These are phyloP conservation scores for Microcebus lehilahytsara DNA, from an alignment of 2,113 vertebrate species.

Conservation along the genomic window DNA sequence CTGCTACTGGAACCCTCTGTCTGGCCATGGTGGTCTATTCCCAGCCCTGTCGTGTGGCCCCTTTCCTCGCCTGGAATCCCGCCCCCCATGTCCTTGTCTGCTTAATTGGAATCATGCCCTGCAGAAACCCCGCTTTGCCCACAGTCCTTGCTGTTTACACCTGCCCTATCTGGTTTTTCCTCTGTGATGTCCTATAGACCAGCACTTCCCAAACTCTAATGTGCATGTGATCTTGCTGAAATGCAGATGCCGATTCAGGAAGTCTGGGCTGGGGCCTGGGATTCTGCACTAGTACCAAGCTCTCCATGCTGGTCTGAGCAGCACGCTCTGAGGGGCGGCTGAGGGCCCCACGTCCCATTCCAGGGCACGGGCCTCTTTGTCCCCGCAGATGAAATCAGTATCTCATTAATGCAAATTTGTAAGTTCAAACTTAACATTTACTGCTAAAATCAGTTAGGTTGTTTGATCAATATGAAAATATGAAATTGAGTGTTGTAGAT, in stretches of 20 bases:
- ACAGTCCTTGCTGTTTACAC: background rate
- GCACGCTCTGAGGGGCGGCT: background rate
- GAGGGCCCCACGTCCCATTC: fast-evolving
- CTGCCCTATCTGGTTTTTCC: background rate
- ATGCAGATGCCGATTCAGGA: background rate
- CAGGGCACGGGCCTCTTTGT: background rate
- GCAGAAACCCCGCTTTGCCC: background rate
- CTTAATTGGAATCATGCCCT: background rate
- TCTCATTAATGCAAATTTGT: background rate
- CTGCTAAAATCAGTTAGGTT: background rate
- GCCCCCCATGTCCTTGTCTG: background rate
- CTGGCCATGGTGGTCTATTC: background rate
- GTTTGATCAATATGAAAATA: background rate
- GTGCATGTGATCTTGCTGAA: background rate
- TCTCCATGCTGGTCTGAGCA: background rate
- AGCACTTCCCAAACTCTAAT: background rate
- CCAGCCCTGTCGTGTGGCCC: background rate
- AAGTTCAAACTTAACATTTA: background rate
- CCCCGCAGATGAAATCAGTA: background rate
- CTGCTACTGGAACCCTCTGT: background rate
- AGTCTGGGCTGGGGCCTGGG: background rate
- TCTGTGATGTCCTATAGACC: background rate
- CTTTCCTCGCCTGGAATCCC: background rate
- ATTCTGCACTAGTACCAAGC: background rate
- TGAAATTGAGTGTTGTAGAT: background rate